These are phyloP conservation scores for Lottia scabra DNA, from an alignment of 2,888 invertebrate genomes.

Conservation along the genomic window DNA sequence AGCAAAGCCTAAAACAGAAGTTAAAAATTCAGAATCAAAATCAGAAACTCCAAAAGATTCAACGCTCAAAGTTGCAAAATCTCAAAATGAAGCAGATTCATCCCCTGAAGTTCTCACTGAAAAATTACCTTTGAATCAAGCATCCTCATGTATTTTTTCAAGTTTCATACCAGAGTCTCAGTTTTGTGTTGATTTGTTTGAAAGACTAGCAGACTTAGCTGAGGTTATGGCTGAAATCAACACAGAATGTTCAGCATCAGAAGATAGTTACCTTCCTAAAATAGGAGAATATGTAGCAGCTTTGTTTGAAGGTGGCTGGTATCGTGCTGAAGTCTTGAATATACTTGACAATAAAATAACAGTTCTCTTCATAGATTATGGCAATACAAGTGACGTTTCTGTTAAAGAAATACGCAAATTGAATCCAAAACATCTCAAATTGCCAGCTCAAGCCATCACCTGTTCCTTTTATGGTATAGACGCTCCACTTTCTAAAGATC, in stretches of 20 bases:
- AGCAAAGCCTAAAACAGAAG: no score
- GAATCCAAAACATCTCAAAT: slow-evolving; percentile 18
- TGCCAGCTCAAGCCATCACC: slow-evolving; percentile 47
- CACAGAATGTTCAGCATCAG: background rate
- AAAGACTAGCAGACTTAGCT: background rate
- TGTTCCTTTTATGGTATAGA: slow-evolving; percentile 40
- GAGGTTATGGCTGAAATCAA: background rate
- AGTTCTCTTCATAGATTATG: slow-evolving; percentile 58
- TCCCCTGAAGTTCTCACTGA: no score
- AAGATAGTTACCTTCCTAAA: slow-evolving; percentile 22
- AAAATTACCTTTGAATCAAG: no score
- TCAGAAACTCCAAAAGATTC: no score
- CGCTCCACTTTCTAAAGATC: slow-evolving; percentile 19
- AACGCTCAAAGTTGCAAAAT: no score
- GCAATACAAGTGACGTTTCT: slow-evolving; percentile 46
- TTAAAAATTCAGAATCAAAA: no score
- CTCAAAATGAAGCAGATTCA: no score
- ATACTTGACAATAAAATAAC: slow-evolving; percentile 20
- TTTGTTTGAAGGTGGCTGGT: slow-evolving; percentile 44
- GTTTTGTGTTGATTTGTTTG: background rate
- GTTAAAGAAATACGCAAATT: slow-evolving; percentile 38
- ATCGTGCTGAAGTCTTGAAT: slow-evolving; percentile 46
- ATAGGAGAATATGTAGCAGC: slow-evolving; percentile 51
- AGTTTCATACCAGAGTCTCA: background rate
- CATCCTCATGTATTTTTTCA: background rate